Base-by-base conservation (phyloP, 2,888 invertebrate species). In the Chymomyza amoena region DNA sequence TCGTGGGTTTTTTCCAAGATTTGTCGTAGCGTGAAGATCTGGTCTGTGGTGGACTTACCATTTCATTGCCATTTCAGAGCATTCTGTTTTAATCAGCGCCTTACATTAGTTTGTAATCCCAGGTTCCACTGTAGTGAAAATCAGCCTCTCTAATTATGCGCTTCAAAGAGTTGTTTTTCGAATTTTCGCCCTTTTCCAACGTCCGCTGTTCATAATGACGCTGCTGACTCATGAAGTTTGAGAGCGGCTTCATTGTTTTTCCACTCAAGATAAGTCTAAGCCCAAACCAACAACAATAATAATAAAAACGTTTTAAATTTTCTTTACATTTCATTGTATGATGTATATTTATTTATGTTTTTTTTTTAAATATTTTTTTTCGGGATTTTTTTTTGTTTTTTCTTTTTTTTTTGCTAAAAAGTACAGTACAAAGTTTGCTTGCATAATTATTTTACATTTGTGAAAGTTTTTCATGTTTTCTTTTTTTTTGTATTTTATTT, bases 401-500 rank as follows among this genome's bases (percentile, higher is more conserved):
- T 51, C 68, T 57, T 60, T 61, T 59, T 66, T 66, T 64, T 67
- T 52, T 45, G 62, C 73, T 64, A 50, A 65, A 75, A 70, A 77
- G 57, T 79, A 73, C 66, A 79, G 68, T 74, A 74, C 65, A 75
- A 69, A 64, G 59, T 59, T 61, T 50, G 67, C 54, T 54, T 60
- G 16, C 50, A 64, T 69, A 72, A 76, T 78, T 70, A 73, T 68
- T 63, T 64, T 69, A 64, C 73, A 45, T 62, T 80, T 81, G 70
- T 68, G 56, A 77, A 72, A 67, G 73, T 66, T 81, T 73, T 84
- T 81, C 73, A 82, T 73, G 66, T 57, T 36, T 61, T 61, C 32
- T 52, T 76, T 66, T 70, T 68, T 71, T 76, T 66, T 70, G 66
- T 71, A 69, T 84, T 80, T 80, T 70, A 66, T 75, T 83, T 83